phyloP scores from a whole-genome alignment of 2,888 invertebrate species.

The Pediacus dermestoides region DNA sequence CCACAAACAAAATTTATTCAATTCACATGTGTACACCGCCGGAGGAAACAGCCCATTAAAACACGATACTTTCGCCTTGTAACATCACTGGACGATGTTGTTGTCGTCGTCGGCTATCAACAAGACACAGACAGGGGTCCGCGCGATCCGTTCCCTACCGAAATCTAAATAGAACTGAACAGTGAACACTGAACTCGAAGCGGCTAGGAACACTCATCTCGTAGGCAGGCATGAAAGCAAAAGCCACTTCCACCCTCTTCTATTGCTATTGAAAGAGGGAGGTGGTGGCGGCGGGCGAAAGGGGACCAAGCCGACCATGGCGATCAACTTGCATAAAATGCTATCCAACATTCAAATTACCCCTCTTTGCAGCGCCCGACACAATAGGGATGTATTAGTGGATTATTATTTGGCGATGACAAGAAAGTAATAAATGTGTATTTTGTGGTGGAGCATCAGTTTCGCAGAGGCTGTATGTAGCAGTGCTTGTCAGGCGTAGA shows the following conservation, averaged over 20 bases:
- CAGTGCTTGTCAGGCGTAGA: too few species aligned
- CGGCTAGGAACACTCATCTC: too few species aligned
- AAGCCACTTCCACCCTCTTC: conserved; percentile 23
- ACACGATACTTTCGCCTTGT: conserved; percentile 19
- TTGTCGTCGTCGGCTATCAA: conserved; percentile 20
- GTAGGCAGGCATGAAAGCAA: conserved; percentile 14
- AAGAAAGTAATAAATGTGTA: conserved; percentile 5
- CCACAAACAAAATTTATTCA: conserved; percentile 29
- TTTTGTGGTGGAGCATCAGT: too few species aligned
- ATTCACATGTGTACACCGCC: conserved; percentile 28
- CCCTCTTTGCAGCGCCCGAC: conserved; percentile 10
- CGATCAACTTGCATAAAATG: conserved; percentile 21
- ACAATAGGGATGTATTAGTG: conserved; percentile 5
- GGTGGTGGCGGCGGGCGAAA: conserved; percentile 11
- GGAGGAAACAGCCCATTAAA: conserved; percentile 27
- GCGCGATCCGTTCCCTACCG: conserved; percentile 16
- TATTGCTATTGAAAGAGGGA: conserved; percentile 14
- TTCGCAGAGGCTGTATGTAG: too few species aligned
- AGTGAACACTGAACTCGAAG: background rate
- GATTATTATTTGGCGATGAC: conserved; percentile 6
- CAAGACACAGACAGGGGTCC: conserved; percentile 15
- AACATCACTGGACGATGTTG: too few species aligned
- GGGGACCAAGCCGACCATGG: too few species aligned
- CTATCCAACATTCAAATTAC: conserved; percentile 29
- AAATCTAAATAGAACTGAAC: conserved; percentile 23